A percentile compares a stretch with the other conserved stretches of the same genome.
Evolutionary conservation across 2,113 vertebrate genomes (phyloP).

Genomic region (Tor tambroides): DNA sequence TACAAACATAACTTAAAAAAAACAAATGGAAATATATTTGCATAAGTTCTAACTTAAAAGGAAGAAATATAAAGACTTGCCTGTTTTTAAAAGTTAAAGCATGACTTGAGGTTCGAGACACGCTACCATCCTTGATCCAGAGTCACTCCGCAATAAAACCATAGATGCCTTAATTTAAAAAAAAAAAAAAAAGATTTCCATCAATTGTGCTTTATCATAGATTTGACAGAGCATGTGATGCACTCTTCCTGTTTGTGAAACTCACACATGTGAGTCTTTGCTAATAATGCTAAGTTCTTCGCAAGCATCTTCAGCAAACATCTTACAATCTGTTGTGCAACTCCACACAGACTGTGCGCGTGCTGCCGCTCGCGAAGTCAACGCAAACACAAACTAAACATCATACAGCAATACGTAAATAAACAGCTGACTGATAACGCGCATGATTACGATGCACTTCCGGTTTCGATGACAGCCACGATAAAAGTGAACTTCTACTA

Average conservation of each 20-base stretch:
- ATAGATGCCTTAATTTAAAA: background rate
- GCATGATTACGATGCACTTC: background rate
- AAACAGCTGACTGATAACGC: constrained; percentile 40
- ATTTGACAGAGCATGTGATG: constrained; percentile 36
- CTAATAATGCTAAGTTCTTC: constrained; percentile 18
- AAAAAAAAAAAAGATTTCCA: background rate
- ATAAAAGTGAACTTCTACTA: background rate
- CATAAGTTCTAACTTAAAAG: background rate
- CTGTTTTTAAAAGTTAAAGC: background rate
- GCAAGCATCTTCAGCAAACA: background rate
- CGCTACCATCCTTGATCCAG: background rate
- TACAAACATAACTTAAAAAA: background rate
- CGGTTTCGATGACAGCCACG: background rate
- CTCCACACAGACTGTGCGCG: background rate
- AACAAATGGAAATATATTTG: background rate
- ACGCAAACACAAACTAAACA: background rate
- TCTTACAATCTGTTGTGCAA: constrained; percentile 9
- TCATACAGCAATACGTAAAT: background rate
- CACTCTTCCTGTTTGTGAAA: background rate
- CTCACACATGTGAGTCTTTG: background rate
- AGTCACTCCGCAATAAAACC: background rate
- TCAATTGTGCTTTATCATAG: background rate
- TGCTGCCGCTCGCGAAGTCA: too few relatives aligned
- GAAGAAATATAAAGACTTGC: background rate
- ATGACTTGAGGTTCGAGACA: background rate